Base-by-base conservation (phyloP, 2,113 vertebrate species). In the Gracilinanus agilis region DNA sequence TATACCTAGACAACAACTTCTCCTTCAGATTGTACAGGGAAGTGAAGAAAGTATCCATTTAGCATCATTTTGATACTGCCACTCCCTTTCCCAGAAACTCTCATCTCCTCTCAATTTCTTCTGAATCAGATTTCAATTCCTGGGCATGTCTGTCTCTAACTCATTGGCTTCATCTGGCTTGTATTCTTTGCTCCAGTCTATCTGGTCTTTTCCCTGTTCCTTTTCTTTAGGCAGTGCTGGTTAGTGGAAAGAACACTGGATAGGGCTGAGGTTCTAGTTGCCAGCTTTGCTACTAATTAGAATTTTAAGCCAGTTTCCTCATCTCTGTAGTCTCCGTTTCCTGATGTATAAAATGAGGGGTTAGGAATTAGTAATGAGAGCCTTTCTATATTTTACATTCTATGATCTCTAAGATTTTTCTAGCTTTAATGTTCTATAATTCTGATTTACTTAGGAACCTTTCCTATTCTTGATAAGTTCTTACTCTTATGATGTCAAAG, bases 21-120 rank as follows among this genome's bases (percentile, higher is more conserved):
- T n/a, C 40, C n/a, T 40, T 75, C 67, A 75, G n/a, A 34, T 40
- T 83, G 67, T 83, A 40, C 40, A 40, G 67, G 67, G 67, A 83
- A 83, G 67, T 83, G 67, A 83, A 83, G 67, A 83, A 83, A 40
- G 34, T 40, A 34, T 83, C n/a, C 19, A 0, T 40, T 40, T 40
- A 83, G 67, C 67, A 40, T 83, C 34, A 83, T 83, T 83, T 83
- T 83, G 67, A 83, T 83, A 83, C 67, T 83, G 67, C 67, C 67
- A 83, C 67, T 40, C 67, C 67, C 67, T 83, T 83, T 83, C 67
- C 67, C 67, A 83, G 67, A 83, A 83, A 83, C 67, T 83, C 19
- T 67, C 10, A 3, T 83, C 67, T 83, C n/a, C 19, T 40, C 67
- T 83, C 67, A 40, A 5, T 83, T 40, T 83, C 16, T 40, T 83